Conservation (phyloP, 2,113 vertebrate species). For the Notarius quadriscutis region DNA sequence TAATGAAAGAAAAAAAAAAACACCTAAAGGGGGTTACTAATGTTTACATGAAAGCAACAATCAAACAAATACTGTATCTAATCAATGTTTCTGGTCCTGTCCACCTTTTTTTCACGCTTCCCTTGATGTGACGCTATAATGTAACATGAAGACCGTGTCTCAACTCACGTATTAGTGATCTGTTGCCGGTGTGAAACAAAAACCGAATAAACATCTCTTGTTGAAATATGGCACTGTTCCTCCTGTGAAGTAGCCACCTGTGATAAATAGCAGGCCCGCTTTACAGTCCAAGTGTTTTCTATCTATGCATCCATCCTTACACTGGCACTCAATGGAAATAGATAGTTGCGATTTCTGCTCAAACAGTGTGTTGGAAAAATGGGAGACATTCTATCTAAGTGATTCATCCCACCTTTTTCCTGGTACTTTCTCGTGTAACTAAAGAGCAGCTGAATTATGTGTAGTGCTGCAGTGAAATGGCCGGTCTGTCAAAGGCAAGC, state of each 20-base stretch:
- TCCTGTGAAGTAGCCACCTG: background rate
- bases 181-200: background rate
- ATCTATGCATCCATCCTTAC: constrained; percentile 24
- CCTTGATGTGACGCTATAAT: background rate
- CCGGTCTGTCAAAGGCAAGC: constrained; percentile 28
- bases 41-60: background rate
- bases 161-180: background rate
- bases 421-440: constrained; percentile 2
- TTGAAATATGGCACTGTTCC: constrained; percentile 14
- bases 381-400: constrained; percentile 44
- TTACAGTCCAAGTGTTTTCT: background rate
- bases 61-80: background rate
- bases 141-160: background rate
- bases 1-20: background rate
- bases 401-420: constrained; percentile 22
- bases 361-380: constrained; percentile 36
- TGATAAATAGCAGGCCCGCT: constrained; percentile 7
- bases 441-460: constrained; percentile 40
- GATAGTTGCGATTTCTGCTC: constrained; percentile 37
- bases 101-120: background rate
- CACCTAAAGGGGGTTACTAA: background rate
- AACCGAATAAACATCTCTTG: background rate
- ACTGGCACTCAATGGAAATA: constrained; percentile 31
- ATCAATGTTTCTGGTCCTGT: background rate
- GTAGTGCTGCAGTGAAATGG: constrained; percentile 24